phyloP scores from a whole-genome alignment of 2,888 invertebrate species.

The Gymnoscelis rufifasciata region DNA sequence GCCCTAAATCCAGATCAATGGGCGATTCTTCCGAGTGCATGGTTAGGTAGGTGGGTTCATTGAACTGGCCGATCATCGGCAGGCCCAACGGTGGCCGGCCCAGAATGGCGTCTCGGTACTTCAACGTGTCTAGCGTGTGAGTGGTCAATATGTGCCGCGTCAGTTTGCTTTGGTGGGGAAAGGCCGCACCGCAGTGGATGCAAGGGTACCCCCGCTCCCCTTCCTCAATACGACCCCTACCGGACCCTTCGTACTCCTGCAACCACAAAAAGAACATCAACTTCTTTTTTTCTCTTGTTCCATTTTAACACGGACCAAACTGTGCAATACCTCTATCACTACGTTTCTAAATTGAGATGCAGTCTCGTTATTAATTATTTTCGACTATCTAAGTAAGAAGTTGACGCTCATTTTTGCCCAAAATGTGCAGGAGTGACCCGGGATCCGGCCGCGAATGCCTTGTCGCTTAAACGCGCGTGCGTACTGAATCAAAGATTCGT shows the following conservation, averaged over 20 bases:
- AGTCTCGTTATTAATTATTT: conserved; percentile 63
- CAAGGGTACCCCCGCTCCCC: conserved; percentile 84
- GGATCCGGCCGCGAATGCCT: conserved; percentile 73
- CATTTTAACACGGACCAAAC: conserved; percentile 60
- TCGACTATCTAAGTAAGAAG: conserved; percentile 82
- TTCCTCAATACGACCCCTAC: conserved; percentile 73
- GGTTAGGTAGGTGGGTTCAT: conserved; percentile 66
- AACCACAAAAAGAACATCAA: conserved; percentile 93
- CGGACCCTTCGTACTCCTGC: conserved; percentile 92
- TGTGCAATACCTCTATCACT: conserved; percentile 75
- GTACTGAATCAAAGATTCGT: conserved; percentile 61
- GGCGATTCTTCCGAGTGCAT: conserved; percentile 81
- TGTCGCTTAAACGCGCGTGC: conserved; percentile 70
- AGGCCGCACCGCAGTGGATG: conserved; percentile 93
- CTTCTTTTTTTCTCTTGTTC: conserved; percentile 85
- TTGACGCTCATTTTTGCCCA: conserved; percentile 93
- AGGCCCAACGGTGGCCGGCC: conserved; percentile 60
- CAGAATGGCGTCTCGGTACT: conserved; percentile 86
- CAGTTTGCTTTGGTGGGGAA: conserved; percentile 94
- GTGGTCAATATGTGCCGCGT: conserved; percentile 93
- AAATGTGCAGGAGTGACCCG: conserved; percentile 77
- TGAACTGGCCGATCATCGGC: conserved; percentile 69
- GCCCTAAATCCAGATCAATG: conserved; percentile 76
- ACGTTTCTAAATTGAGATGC: conserved; percentile 76
- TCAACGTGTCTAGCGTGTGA: conserved; percentile 92